Percentiles rank a stretch among this genome's conserved stretches.
phyloP scores from a whole-genome alignment of 2,113 vertebrate genomes.

The Toxostoma redivivum region DNA sequence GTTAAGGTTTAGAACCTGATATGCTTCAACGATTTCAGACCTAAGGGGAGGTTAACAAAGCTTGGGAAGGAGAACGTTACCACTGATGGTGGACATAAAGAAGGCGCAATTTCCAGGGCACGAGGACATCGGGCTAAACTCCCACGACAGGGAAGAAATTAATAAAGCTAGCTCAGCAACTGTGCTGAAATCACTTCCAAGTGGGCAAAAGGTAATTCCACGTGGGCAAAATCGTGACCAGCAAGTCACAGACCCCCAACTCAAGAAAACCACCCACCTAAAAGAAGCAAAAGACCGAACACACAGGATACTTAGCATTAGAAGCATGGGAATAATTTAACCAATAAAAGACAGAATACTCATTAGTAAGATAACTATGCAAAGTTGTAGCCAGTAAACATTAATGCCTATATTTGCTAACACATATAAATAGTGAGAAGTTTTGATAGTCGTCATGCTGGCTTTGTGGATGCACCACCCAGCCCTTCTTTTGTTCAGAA shows the following conservation, averaged over 20 bases:
- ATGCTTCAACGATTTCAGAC: not conserved
- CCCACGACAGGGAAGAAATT: not conserved
- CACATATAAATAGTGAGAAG: not conserved
- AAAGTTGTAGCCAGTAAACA: not conserved
- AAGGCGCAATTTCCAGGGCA: not conserved
- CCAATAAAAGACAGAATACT: not conserved
- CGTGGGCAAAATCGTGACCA: not conserved
- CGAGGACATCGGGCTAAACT: not conserved
- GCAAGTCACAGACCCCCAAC: not conserved
- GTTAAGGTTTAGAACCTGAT: not conserved
- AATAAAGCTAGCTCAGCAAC: not conserved
- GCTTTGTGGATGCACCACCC: not conserved
- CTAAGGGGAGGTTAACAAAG: not conserved
- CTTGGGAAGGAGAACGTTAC: not conserved
- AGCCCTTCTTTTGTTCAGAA: not conserved
- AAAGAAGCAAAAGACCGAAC: not conserved
- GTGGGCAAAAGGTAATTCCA: not conserved
- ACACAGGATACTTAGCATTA: rapidly evolving
- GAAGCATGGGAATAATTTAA: not conserved
- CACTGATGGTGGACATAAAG: not conserved
- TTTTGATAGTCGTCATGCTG: not conserved
- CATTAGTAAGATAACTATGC: not conserved
- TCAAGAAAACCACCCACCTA: not conserved
- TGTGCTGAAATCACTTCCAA: not conserved
- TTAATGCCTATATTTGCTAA: not conserved